Conservation (phyloP, 1,140 invertebrate genomes). For the Gerris buenoi region DNA sequence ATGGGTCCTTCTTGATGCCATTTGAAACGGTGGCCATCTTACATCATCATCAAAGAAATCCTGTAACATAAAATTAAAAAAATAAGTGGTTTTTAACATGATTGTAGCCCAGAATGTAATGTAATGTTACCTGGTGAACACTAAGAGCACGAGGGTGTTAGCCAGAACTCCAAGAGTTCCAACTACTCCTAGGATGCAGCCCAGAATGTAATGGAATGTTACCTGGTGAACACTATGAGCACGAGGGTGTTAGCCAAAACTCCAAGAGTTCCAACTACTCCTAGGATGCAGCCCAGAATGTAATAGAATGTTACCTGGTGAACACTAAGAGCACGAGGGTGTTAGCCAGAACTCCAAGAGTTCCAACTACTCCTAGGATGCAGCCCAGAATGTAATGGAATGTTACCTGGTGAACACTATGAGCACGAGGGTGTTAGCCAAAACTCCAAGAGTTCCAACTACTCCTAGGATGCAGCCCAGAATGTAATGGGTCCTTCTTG, state of each 20-base stretch:
- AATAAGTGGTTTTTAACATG: too few relatives aligned
- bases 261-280: too few relatives aligned
- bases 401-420: conserved; percentile 29
- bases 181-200: conserved; percentile 24
- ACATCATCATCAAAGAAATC: neutral
- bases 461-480: conserved; percentile 25
- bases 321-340: too few relatives aligned
- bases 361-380: too few relatives aligned
- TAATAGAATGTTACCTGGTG: too few relatives aligned
- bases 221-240: too few relatives aligned
- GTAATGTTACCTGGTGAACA: conserved; percentile 30
- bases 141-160: conserved; percentile 28
- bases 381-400: too few relatives aligned
- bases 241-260: too few relatives aligned
- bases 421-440: conserved; percentile 29
- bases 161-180: conserved; percentile 25
- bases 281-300: too few relatives aligned
- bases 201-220: conserved; percentile 25
- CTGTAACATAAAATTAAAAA: too few relatives aligned
- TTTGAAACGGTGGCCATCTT: neutral
- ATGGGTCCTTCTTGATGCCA: conserved; percentile 15
- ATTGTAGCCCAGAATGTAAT: too few relatives aligned
- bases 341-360: too few relatives aligned
- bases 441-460: conserved; percentile 24
- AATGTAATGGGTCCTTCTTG: conserved; percentile 20